These are phyloP conservation scores for Hiodon alosoides DNA, from an alignment of 2,113 vertebrate species.

Conservation along the genomic window DNA sequence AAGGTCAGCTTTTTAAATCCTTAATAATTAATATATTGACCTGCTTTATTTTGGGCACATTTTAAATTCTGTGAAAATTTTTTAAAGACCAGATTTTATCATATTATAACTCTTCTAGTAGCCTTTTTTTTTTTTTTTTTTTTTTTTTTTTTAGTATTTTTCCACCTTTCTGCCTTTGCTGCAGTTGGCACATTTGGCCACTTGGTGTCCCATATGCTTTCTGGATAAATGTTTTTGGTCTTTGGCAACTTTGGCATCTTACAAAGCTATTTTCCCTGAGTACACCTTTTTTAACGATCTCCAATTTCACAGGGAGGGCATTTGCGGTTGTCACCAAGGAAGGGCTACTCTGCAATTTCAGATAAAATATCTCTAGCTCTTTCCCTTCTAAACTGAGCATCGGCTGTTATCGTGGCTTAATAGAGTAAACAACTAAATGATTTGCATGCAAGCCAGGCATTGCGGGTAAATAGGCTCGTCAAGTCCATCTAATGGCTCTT, in stretches of 20 bases:
- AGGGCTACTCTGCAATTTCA: not conserved
- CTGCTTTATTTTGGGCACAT: no score
- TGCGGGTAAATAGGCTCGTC: no score
- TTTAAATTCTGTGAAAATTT: no score
- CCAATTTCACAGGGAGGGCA: constrained; percentile 16
- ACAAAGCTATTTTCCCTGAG: not conserved
- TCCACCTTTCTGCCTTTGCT: not conserved
- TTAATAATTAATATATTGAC: no score
- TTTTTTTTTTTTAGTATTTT: no score
- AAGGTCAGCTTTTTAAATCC: no score
- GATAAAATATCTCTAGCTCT: not conserved
- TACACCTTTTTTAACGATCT: not conserved
- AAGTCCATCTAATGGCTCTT: no score
- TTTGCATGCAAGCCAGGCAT: no score
- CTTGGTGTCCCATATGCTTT: not conserved
- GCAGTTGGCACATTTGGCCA: not conserved
- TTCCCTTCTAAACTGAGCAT: not conserved
- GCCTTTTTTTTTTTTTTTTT: no score
- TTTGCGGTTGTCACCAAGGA: constrained; percentile 13
- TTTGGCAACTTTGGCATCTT: not conserved
- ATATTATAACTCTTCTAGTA: no score
- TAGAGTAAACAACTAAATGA: not conserved
- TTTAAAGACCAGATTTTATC: no score
- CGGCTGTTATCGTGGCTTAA: no score
- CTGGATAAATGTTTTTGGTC: not conserved